Percentiles rank a stretch among this genome's conserved stretches.
phyloP scores from a whole-genome alignment of 2,888 invertebrate genomes.

The Punctoribates punctum region DNA sequence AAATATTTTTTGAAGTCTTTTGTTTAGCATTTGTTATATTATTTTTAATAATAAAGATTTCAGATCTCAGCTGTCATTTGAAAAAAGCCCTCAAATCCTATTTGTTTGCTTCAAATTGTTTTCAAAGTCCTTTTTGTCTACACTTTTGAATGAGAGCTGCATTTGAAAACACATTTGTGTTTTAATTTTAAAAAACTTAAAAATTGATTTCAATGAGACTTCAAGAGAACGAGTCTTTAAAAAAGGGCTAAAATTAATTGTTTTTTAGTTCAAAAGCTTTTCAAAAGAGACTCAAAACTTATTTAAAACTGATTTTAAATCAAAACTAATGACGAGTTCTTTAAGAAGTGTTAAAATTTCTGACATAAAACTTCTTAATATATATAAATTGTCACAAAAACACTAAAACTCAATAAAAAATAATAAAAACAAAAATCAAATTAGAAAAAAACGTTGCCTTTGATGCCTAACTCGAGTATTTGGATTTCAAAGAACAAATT shows the following conservation, averaged over 20 bases:
- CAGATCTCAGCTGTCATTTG: slow-evolving; percentile 17
- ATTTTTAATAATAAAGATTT: background rate
- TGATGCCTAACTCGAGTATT: slow-evolving; percentile 8
- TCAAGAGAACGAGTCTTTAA: background rate
- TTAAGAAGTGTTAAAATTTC: background rate
- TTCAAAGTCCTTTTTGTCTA: background rate
- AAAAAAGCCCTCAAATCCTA: background rate
- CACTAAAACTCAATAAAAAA: background rate
- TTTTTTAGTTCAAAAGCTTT: background rate
- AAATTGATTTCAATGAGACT: background rate
- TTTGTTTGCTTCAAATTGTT: background rate
- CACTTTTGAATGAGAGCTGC: background rate
- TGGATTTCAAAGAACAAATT: background rate
- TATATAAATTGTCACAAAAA: background rate
- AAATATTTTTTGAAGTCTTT: background rate
- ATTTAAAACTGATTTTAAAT: background rate
- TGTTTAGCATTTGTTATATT: background rate
- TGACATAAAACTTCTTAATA: background rate
- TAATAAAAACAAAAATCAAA: background rate
- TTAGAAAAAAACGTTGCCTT: background rate
- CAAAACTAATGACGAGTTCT: background rate
- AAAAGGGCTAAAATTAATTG: background rate
- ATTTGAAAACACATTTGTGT: slow-evolving; percentile 13
- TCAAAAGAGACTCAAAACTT: background rate
- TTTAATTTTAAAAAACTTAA: background rate